Conservation (phyloP, 2,888 invertebrate genomes). For the Thera obeliscata region DNA sequence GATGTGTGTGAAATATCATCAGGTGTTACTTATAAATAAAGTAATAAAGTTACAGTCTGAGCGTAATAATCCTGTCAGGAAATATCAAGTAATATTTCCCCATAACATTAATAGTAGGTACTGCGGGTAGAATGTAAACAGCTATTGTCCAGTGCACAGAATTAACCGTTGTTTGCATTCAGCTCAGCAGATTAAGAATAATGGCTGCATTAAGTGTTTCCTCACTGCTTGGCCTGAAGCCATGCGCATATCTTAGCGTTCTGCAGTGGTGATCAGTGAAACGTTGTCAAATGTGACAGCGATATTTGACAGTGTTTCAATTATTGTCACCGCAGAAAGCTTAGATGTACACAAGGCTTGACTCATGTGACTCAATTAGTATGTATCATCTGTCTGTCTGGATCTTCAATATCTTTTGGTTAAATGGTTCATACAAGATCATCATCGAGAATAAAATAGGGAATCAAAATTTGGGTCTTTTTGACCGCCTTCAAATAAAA, state of each 20-base stretch:
- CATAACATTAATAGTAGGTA: conserved; percentile 29
- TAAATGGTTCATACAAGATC: background rate
- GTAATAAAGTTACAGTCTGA: background rate
- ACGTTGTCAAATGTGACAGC: no score
- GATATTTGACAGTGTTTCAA: no score
- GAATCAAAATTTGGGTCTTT: no score
- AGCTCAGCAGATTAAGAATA: conserved; percentile 54
- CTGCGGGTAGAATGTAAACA: conserved; percentile 38
- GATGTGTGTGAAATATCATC: no score
- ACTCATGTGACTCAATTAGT: conserved; percentile 40
- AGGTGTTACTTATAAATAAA: no score
- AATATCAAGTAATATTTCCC: conserved; percentile 28
- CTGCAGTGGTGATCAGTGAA: no score
- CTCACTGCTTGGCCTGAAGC: conserved; percentile 42
- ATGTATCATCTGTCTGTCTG: conserved; percentile 27
- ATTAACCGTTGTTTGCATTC: conserved; percentile 52
- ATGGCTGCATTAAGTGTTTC: conserved; percentile 52
- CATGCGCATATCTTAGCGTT: no score
- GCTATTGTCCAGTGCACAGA: conserved; percentile 43
- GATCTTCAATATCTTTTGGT: conserved; percentile 22
- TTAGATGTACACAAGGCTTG: no score
- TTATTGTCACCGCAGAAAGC: no score
- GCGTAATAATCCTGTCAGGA: background rate
- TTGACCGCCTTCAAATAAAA: no score
- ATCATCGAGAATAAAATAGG: no score